phyloP scores from a whole-genome alignment of 2,888 invertebrate genomes.

The Drosophila planitibia region DNA sequence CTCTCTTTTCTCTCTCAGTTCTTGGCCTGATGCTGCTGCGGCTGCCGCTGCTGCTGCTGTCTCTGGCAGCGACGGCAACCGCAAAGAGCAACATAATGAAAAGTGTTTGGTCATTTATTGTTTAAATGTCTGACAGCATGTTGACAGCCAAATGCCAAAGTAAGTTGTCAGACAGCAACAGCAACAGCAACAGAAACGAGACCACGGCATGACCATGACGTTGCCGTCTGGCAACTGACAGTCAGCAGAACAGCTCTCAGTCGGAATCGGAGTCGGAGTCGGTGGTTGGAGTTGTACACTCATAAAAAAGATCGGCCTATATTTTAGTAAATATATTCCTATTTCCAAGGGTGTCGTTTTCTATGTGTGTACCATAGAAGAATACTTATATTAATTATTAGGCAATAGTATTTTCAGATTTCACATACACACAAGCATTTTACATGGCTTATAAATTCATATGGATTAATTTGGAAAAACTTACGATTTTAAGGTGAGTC shows the following conservation, averaged over 20 bases:
- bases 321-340: background rate
- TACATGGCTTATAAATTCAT: no score
- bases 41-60: conserved; percentile 9
- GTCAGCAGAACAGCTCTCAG: conserved; percentile 16
- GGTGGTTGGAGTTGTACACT: conserved; percentile 1
- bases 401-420: no score
- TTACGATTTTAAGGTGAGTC: no score
- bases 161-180: conserved; percentile 74
- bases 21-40: conserved; percentile 17
- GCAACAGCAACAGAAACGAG: conserved; percentile 53
- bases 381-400: background rate
- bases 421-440: no score
- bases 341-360: no score
- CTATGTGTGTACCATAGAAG: background rate
- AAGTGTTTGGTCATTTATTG: conserved; percentile 81
- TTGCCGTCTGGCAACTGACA: conserved; percentile 49
- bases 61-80: conserved; percentile 57
- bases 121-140: conserved; percentile 79
- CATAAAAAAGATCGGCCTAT: background rate
- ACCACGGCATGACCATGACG: conserved; percentile 59
- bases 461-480: no score
- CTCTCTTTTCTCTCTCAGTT: conserved; percentile 38
- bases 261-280: background rate
- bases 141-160: conserved; percentile 81
- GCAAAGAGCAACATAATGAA: conserved; percentile 80